A percentile compares a stretch with the other conserved stretches of the same genome.
These are phyloP conservation scores for Parnassius smintheus DNA, from an alignment of 2,888 invertebrate species.

Conservation along the genomic window DNA sequence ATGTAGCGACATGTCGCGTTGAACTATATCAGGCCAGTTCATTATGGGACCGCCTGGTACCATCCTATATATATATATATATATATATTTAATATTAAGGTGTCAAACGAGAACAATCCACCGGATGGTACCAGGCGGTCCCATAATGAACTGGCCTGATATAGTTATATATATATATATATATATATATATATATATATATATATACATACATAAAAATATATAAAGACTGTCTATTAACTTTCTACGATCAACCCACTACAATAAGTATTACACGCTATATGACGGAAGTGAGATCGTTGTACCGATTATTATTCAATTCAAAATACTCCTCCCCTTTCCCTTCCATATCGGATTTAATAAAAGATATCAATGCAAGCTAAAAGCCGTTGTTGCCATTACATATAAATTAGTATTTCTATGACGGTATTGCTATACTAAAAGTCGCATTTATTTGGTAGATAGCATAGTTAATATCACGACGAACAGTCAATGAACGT, in stretches of 20 bases:
- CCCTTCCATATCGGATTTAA: slow-evolving; percentile 18
- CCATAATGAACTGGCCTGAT: no score
- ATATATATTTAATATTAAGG: no score
- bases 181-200: no score
- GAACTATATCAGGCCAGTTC: no score
- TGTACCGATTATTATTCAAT: slow-evolving; percentile 20
- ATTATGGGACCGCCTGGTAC: no score
- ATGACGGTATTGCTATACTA: slow-evolving; percentile 9
- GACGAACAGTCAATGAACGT: slow-evolving; percentile 3
- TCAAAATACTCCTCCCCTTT: slow-evolving; percentile 8
- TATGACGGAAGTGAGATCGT: slow-evolving; percentile 6
- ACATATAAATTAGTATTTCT: slow-evolving; percentile 11
- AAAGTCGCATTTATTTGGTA: slow-evolving; percentile 2
- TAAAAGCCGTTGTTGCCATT: slow-evolving; percentile 13
- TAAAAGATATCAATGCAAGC: slow-evolving; percentile 19
- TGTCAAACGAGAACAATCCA: no score
- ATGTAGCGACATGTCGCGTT: no score
- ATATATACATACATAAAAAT: no score
- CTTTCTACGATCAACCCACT: neutral
- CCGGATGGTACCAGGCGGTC: no score
- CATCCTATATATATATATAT: no score
- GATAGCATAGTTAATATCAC: slow-evolving; percentile 7
- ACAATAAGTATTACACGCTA: slow-evolving; percentile 6
- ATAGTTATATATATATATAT: no score
- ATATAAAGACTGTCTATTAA: neutral